These are phyloP conservation scores for Erythrolamprus reginae DNA, from an alignment of 2,113 vertebrate genomes.

Conservation along the genomic window DNA sequence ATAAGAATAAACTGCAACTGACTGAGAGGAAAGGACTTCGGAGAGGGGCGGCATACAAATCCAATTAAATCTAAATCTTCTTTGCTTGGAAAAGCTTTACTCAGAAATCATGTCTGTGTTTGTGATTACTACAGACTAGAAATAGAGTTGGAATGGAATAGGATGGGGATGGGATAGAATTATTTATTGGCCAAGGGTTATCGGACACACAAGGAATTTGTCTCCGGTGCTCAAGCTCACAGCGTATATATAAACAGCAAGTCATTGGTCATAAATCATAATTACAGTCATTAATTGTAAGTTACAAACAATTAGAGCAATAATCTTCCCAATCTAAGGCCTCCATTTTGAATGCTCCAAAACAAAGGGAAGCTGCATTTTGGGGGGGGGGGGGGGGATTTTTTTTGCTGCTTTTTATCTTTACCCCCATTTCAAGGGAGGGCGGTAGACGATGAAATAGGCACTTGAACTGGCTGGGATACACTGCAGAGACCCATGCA, in stretches of 20 bases:
- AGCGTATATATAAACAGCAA: not conserved
- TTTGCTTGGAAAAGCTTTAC: too few species aligned
- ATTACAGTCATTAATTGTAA: not conserved
- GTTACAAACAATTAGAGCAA: too few species aligned
- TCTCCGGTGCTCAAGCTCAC: not conserved
- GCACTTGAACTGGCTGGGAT: not conserved
- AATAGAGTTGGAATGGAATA: not conserved
- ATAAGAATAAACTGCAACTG: too few species aligned
- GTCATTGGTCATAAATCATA: not conserved
- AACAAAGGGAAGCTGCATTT: not conserved
- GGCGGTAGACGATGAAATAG: not conserved
- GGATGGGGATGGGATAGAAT: not conserved
- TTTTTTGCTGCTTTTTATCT: not conserved
- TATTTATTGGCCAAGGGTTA: not conserved
- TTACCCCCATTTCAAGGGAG: not conserved
- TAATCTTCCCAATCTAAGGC: not conserved
- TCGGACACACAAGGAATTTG: not conserved
- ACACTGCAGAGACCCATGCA: not conserved
- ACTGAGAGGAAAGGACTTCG: too few species aligned
- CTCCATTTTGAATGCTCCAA: not conserved
- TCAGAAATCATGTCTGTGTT: too few species aligned
- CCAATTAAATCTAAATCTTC: too few species aligned
- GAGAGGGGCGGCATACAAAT: too few species aligned
- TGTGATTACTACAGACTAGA: not conserved
- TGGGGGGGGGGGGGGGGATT: too few species aligned